phyloP scores from a whole-genome alignment of 37 sponge, comb jelly and placozoan species.

The Halisarca cf. caerulea region DNA sequence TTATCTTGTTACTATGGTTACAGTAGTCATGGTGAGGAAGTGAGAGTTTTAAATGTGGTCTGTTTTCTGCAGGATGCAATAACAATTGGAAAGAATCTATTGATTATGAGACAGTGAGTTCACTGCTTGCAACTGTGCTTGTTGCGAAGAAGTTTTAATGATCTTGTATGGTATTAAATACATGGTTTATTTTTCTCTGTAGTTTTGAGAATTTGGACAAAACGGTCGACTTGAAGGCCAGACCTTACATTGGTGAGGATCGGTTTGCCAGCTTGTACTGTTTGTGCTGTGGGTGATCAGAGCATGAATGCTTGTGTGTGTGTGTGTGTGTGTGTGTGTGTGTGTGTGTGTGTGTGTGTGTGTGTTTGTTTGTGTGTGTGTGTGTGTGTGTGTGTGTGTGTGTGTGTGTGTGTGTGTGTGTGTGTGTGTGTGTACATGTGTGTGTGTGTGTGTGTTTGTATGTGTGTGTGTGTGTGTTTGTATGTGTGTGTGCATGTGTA shows the following conservation, averaged over 20 bases:
- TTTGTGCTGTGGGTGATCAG: no score
- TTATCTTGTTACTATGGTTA: no score
- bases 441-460: no score
- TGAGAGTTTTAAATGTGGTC: not conserved
- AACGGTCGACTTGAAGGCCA: constrained; percentile 9
- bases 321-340: no score
- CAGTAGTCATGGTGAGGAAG: not conserved
- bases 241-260: constrained; percentile 56
- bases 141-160: not conserved
- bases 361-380: no score
- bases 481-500: no score
- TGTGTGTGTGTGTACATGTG: no score
- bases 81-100: constrained; percentile 88
- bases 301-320: no score
- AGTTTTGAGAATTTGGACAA: constrained; percentile 77
- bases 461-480: no score
- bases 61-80: constrained; percentile 74
- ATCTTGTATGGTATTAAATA: not conserved
- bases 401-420: no score
- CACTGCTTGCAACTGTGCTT: not conserved
- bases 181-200: not conserved
- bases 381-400: no score
- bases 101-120: constrained; percentile 91
- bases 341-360: no score
- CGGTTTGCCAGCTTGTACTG: not conserved